Evolutionary conservation across 2,888 invertebrate species (phyloP), one percentile per base, ranked within the genome.

Genomic region (Ormyrus labotus): DNA sequence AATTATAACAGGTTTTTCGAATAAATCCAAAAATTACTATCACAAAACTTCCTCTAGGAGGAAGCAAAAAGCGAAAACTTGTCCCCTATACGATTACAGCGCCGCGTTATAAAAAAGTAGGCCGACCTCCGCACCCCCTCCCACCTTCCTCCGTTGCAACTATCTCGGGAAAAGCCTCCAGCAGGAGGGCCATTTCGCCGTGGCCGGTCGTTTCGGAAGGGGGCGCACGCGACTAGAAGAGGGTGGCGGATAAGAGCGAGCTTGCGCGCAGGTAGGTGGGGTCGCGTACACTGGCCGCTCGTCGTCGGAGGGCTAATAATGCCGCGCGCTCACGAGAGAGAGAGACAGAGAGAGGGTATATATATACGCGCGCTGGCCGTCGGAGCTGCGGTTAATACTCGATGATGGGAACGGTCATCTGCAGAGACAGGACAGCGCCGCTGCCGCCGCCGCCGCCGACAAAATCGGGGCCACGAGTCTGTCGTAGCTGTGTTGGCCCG

Each of bases 361-460:
- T 74, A 61, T 51, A 73, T 79, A 83, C 83, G 80, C 78, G 73
- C 68, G 34, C 34, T 3, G 83, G 82, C 81, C 67, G 70, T 19
- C 87, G 88, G 85, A 88, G 86, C 88, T 90, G 90, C 89, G 90
- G 90, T 90, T 90, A 90, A 90, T 90, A 90, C 90, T 90, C 90
- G 90, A 90, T 90, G 90, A 90, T 90, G 90, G 90, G 90, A 90
- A 90, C 90, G 89, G 90, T 90, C 90, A 90, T 90, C 90, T 90
- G 90, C 90, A 90, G 90, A 90, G 90, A 90, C 89, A 90, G 86
- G 72, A 80, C 65, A 70, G 84, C 83, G 83, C 84, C 78, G 80
- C 83, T 83, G 47, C 63, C 8, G 47, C 13, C 19, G 61, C 34
- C 9, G 19, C 10, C 19, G 9, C 58, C 10, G 9, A 53, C 84